These are phyloP conservation scores for Strigamia maritima DNA, from an alignment of 2,888 invertebrate species.

Conservation along the genomic window DNA sequence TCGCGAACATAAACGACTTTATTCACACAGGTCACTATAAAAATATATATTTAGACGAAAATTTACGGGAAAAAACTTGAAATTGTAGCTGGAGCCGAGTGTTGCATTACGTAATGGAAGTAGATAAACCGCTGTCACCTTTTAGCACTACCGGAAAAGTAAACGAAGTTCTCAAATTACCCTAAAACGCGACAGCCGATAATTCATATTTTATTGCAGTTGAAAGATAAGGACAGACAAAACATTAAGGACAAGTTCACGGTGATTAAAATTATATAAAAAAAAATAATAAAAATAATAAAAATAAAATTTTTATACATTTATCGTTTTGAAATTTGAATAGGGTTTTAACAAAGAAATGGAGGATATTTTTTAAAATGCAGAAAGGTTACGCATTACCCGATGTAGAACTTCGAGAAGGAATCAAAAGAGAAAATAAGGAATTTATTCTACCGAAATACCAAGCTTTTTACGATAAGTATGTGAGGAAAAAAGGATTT, in stretches of 20 bases:
- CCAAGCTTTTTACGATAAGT: conserved; percentile 71
- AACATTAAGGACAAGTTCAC: conserved; percentile 84
- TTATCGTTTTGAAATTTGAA: not conserved
- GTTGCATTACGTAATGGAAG: conserved; percentile 66
- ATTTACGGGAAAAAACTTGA: not conserved
- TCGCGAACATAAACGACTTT: conserved; percentile 73
- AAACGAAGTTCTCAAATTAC: not conserved
- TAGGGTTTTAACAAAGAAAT: conserved; percentile 94
- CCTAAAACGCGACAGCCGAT: conserved; percentile 1
- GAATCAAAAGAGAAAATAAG: conserved; percentile 83
- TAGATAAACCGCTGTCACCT: conserved; percentile 55
- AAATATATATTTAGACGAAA: not conserved
- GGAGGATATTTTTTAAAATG: conserved; percentile 76
- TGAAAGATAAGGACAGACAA: conserved; percentile 81
- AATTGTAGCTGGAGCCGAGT: conserved; percentile 76
- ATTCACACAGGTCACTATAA: conserved; percentile 56
- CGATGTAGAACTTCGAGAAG: conserved; percentile 81
- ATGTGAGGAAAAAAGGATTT: conserved; percentile 47
- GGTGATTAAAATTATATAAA: conserved; percentile 54
- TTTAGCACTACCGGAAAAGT: conserved; percentile 6
- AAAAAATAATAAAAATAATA: no score
- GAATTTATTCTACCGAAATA: conserved; percentile 83
- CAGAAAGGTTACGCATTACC: conserved; percentile 92
- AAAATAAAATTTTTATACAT: not conserved
- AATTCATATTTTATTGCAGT: conserved; percentile 50